These are phyloP conservation scores for Odobenus rosmarus DNA, from an alignment of 2,113 vertebrate genomes.

Conservation along the genomic window DNA sequence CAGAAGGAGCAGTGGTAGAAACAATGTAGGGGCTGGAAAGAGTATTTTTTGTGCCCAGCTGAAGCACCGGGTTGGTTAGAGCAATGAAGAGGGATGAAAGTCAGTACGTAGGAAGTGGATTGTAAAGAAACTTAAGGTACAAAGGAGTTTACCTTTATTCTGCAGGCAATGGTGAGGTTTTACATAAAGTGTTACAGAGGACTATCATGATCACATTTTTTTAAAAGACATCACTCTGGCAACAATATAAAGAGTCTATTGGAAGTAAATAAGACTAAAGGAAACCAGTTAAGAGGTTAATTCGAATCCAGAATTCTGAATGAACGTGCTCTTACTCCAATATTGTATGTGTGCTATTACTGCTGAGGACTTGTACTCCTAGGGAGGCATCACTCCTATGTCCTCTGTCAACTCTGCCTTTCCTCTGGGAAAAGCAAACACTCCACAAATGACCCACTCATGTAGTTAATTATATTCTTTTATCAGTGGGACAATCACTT, in stretches of 20 bases:
- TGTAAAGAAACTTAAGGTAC: not conserved
- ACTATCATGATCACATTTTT: not conserved
- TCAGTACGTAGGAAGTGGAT: not conserved
- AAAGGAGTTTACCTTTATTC: not conserved
- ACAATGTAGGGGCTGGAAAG: not conserved
- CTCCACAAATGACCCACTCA: not conserved
- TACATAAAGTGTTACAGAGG: not conserved
- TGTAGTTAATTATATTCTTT: constrained; percentile 20
- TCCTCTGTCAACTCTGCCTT: not conserved
- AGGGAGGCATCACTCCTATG: not conserved
- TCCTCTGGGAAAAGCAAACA: constrained; percentile 7
- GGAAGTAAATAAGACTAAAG: not conserved
- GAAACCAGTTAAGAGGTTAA: not conserved
- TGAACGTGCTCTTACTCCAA: not conserved
- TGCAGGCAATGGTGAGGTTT: not conserved
- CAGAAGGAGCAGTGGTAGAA: not conserved
- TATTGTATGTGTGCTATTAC: not conserved
- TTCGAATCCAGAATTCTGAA: not conserved
- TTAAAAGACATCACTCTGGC: not conserved
- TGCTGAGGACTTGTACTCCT: not conserved
- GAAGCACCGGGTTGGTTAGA: not conserved
- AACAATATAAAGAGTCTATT: not conserved
- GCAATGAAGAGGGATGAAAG: not conserved
- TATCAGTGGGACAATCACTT: not conserved
- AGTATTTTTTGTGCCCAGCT: not conserved